Base-by-base conservation (phyloP, 2,113 vertebrate genomes). In the Anthoscopus minutus region DNA sequence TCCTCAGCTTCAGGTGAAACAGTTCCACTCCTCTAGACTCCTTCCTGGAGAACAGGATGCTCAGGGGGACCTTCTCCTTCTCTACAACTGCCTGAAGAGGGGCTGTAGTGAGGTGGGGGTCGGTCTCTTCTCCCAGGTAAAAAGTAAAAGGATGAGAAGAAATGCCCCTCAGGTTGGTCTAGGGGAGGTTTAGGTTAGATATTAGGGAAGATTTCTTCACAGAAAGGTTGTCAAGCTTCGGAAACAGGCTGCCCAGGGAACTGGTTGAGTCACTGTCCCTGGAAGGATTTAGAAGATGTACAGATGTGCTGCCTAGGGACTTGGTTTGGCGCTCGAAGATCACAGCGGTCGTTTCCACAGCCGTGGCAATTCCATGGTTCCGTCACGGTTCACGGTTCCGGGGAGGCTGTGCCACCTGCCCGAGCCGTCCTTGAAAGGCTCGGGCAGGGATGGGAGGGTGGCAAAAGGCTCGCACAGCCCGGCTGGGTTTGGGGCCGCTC, bases 341-440 rank as follows among this genome's bases (percentile, higher is more conserved):
- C 15, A 10, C 0, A 23, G 71, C 4, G 4, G 5, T 31, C 6
- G 19, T 35, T 67, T 67, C 54, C 61, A n/a, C n/a, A 15, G 1
- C 28, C 9, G 7, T 4, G 42, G 16, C 35, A 25, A 28, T 54
- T 19, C 35, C 71, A 4, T 0, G 31, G 25, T 3, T 42, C 25
- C 20, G 1, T 3, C 56, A 5, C n/a, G n/a, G n/a, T n/a, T n/a
- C n/a, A n/a, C n/a, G n/a, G n/a, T n/a, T n/a, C n/a, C n/a, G n/a
- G n/a, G n/a, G n/a, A 1, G 23, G 20, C 40, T 4, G 2, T 2
- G 6, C 21, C 38, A 1, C 16, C 0, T 2, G 13, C 25, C 70
- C 6, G 2, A 42, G 6, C 24, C 51, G 3, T 4, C 35, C 37
- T 30, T 3, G 18, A 22, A 0, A 2, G 0, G 20, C 48, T 15